Evolutionary conservation across 2,113 vertebrate genomes (phyloP), one percentile per base, ranked within the genome.

Genomic region (Ochotona curzoniae): DNA sequence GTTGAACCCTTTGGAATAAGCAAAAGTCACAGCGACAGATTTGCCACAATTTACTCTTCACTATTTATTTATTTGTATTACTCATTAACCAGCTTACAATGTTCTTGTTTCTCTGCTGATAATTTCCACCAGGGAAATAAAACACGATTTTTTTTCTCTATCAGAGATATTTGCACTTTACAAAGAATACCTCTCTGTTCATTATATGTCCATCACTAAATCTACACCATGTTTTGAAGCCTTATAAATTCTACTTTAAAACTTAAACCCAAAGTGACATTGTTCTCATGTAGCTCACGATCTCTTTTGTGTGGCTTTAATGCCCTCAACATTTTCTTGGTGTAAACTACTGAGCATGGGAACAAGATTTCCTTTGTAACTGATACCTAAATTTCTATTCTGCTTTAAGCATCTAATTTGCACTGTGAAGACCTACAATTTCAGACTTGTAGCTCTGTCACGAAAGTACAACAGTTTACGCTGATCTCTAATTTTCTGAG

Each of bases 351-450:
- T 83, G 91, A 98, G 97, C 97, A 97, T 97, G 93, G 69, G 51
- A 97, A 94, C 82, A 96, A 90, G 80, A 94, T 96, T 97, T 70
- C 91, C 95, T 97, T 98, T 98, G 97, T 98, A 96, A 94, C 91
- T 97, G 82, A 96, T 67, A 15, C 94, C 90, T 97, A 98, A 96
- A 94, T 93, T 94, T 95, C 96, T 96, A 63, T 90, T 94, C 94
- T 94, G 89, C 90, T 88, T 90, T 95, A 95, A 96, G 95, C 90
- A 84, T 96, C 95, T 95, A 96, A 95, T 97, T 96, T 97, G 93
- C 85, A 94, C 85, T 93, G 85, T 79, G 64, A 94, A 94, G 97
- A 97, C 93, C 91, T 96, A 96, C 96, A 97, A 98, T 97, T 94
- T 96, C 95, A 95, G 95, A 97, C 81, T 94, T 97, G 87, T 89